Evolutionary conservation across 2,888 invertebrate species (phyloP).

Genomic region (Lacanobia oleracea): DNA sequence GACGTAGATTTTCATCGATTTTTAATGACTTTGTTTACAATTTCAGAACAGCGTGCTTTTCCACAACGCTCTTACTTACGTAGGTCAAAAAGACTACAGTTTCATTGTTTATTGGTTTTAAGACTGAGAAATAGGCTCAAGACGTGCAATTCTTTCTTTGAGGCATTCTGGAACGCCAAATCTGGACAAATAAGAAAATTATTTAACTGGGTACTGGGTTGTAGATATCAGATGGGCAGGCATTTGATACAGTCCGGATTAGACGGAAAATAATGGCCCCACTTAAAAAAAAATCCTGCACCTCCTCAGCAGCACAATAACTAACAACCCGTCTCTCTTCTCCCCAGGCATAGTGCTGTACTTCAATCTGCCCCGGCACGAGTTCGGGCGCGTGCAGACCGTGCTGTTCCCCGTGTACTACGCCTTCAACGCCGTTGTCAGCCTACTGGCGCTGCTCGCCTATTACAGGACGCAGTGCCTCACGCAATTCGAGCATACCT

Average conservation of each 20-base stretch:
- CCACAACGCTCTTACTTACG: no score
- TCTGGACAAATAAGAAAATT: no score
- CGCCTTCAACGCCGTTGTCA: conserved; percentile 94
- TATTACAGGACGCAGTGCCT: conserved; percentile 92
- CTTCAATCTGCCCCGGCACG: conserved; percentile 96
- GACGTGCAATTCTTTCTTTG: no score
- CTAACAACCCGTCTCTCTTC: conserved; percentile 59
- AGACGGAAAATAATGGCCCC: no score
- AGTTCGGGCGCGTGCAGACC: conserved; percentile 96
- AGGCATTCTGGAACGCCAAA: no score
- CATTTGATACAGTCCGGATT: no score
- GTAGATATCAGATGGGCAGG: no score
- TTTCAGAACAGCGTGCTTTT: not conserved
- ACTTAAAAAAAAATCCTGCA: no score
- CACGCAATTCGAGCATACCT: conserved; percentile 81
- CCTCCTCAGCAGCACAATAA: not conserved
- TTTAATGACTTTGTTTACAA: conserved; percentile 1
- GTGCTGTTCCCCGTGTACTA: conserved; percentile 97
- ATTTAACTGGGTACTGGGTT: no score
- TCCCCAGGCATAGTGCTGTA: conserved; percentile 95
- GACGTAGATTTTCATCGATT: not conserved
- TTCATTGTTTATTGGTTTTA: not conserved
- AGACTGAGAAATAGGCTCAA: no score
- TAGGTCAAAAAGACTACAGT: not conserved
- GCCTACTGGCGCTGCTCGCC: conserved; percentile 93